Evolutionary conservation across 2,888 invertebrate species (phyloP).

Genomic region (Atethmia centrago): DNA sequence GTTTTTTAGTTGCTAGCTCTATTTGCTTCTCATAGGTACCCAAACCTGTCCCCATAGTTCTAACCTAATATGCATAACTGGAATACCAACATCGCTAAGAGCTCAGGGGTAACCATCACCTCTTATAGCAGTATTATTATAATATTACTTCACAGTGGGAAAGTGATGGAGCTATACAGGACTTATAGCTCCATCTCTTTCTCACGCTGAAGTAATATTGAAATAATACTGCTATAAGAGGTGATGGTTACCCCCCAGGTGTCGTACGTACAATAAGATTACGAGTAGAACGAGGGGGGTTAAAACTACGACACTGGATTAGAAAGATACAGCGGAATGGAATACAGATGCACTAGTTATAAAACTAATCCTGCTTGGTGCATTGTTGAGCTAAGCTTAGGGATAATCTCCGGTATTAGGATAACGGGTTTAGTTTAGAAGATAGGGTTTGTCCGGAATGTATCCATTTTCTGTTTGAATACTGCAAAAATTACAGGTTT

Average conservation of each 20-base stretch:
- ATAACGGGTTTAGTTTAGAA: not conserved
- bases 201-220: too few relatives aligned
- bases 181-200: too few relatives aligned
- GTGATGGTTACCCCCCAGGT: too few relatives aligned
- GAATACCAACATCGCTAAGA: not conserved
- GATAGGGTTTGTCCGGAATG: not conserved
- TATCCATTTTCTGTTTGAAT: not conserved
- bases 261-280: not conserved
- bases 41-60: too few relatives aligned
- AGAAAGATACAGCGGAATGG: not conserved
- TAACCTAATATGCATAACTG: not conserved
- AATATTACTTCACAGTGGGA: too few relatives aligned
- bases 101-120: too few relatives aligned
- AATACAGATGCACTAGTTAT: slow-evolving; percentile 17
- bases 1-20: too few relatives aligned
- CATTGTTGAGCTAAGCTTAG: not conserved
- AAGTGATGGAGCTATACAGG: too few relatives aligned
- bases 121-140: too few relatives aligned
- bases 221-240: too few relatives aligned
- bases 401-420: not conserved
- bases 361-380: slow-evolving; percentile 3
- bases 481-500: not conserved
- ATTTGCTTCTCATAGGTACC: too few relatives aligned
- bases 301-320: slow-evolving; percentile 15
- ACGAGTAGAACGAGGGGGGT: not conserved